Evolutionary conservation across 2,113 vertebrate genomes (phyloP), one percentile per base, ranked within the genome.

Genomic region (Indicator maculatus): DNA sequence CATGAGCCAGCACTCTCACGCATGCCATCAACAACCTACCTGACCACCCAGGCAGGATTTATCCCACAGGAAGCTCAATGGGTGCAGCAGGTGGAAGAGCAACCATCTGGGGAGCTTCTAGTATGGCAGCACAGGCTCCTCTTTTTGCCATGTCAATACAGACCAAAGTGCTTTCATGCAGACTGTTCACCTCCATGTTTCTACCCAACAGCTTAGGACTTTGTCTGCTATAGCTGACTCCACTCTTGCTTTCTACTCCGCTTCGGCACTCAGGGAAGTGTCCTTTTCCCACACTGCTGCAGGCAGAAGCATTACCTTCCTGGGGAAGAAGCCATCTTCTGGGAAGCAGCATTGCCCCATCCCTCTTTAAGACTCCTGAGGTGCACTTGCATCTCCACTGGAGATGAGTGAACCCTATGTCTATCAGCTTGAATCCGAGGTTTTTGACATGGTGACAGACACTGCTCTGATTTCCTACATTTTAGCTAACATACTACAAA

Each of bases 1-100:
- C 97, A 93, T 2, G 7, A 50, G 75, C 79, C 52, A 11, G 86
- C 38, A 8, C 38, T 67, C 30, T 65, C 61, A n/a, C 24, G 75
- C 71, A 7, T 26, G 19, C 45, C 4, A 1, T 10, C 24, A 76
- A 5, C 33, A 82, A 55, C 90, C 95, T 96, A 98, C 96, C 97
- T 96, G 91, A 69, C 56, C 18, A 38, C 8, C 30, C 15, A 27
- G 55, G 39, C 16, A 65, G 71, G 31, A 38, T 65, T 72, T 55
- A 36, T 65, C 23, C 83, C 53, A 7, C 3, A 11, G 65, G 55
- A n/a, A 84, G 59, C 52, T 89, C 64, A 76, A 66, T 63, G 56
- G 73, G 33, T 61, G 71, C 58, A 66, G 47, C 10, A 4, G 17
- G 0, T 18, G 23, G 59, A 28, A 44, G 11, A 80, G 21, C 20